These are phyloP conservation scores for Nannobrachium achirus DNA, from an alignment of 2,113 vertebrate genomes.

Conservation along the genomic window DNA sequence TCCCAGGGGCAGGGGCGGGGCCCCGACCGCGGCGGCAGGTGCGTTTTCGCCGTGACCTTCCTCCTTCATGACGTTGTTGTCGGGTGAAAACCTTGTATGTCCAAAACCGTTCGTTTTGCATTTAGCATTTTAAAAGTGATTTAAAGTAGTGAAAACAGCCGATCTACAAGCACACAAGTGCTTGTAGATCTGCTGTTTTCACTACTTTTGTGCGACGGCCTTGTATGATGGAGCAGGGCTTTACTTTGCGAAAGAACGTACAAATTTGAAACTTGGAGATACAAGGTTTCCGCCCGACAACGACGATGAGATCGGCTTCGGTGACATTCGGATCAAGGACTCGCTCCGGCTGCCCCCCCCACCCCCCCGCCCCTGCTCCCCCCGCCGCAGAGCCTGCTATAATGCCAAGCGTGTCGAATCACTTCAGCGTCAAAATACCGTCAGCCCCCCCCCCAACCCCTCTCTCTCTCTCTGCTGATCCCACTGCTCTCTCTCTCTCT, in stretches of 20 bases:
- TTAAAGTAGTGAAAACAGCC: no score
- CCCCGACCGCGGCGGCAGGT: conserved; percentile 72
- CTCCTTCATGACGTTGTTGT: no score
- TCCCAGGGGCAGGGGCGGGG: conserved; percentile 38
- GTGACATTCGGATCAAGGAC: conserved; percentile 83
- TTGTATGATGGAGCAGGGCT: no score
- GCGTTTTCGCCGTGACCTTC: conserved; percentile 80
- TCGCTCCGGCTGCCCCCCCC: conserved; percentile 45
- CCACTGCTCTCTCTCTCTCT: conserved; percentile 3
- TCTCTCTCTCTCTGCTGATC: conserved; percentile 8
- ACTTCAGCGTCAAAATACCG: conserved; percentile 75
- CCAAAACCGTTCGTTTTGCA: no score
- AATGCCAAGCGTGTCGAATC: conserved; percentile 80
- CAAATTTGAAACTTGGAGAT: no score
- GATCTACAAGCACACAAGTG: no score
- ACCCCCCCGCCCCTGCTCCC: conserved; percentile 45
- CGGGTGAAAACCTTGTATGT: no score
- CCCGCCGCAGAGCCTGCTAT: conserved; percentile 44
- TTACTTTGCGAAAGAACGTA: no score
- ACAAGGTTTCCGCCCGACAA: no score
- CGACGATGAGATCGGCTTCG: conserved; percentile 81
- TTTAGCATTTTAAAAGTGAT: no score
- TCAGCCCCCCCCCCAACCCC: conserved; percentile 33
- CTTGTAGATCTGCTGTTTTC: no score
- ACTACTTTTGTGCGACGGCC: no score